Conservation (phyloP, 2,888 invertebrate species). For the Diachrysia chrysitis region DNA sequence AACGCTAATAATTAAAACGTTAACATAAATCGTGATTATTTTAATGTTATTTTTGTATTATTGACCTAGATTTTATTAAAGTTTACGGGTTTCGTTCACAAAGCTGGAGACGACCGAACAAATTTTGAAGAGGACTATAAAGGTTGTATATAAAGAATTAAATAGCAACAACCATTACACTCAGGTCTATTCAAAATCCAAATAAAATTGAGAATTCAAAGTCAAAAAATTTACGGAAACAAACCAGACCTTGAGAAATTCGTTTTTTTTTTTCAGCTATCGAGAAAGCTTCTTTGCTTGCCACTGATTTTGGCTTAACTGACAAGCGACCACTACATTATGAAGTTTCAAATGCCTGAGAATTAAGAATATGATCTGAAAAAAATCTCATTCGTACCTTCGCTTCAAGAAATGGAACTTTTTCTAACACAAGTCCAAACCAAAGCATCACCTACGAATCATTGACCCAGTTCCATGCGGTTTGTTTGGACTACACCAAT, state of each 20-base stretch:
- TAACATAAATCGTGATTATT: conserved; percentile 44
- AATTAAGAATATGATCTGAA: no score
- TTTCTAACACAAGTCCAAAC: neutral
- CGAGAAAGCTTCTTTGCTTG: no score
- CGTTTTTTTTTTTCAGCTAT: no score
- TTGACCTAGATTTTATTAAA: conserved; percentile 42
- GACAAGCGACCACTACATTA: no score
- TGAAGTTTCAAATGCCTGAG: no score
- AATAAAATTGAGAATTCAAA: no score
- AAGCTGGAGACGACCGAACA: neutral
- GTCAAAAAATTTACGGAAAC: no score
- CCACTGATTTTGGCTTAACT: no score
- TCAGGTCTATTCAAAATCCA: no score
- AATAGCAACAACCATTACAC: neutral
- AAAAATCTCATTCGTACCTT: no score
- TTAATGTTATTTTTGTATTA: conserved; percentile 35
- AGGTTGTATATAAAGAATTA: neutral
- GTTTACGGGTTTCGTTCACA: conserved; percentile 11
- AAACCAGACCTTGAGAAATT: no score
- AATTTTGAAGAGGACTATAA: neutral
- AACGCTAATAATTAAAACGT: conserved; percentile 51
- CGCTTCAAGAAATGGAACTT: neutral
- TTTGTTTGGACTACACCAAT: conserved; percentile 39
- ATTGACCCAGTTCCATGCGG: conserved; percentile 31
- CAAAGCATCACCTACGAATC: conserved; percentile 15